Evolutionary conservation across 2,797 vertebrate species (phyloP).

Genomic region (Enteromius anoplus): DNA sequence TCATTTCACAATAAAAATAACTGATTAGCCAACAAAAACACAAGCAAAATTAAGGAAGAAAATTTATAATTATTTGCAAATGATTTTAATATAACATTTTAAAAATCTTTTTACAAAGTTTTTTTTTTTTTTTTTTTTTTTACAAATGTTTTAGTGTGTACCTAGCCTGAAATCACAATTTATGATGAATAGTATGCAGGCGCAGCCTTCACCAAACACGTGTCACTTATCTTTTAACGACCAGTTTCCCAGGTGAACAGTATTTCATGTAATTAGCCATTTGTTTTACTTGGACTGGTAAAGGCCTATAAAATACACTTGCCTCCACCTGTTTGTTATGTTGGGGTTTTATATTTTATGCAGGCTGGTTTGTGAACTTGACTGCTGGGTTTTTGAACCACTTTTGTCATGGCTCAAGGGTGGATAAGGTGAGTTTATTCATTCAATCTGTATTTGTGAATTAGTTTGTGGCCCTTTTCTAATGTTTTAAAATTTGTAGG

Average conservation of each 20-base stretch:
- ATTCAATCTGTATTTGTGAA: background rate
- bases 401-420: background rate
- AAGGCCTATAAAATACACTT: background rate
- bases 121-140: too few species aligned
- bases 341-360: fast-evolving
- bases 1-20: background rate
- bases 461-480: fast-evolving
- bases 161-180: too few species aligned
- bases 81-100: background rate
- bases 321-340: too few species aligned
- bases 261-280: background rate
- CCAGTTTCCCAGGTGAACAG: background rate
- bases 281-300: background rate
- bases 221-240: background rate
- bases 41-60: background rate
- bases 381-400: background rate
- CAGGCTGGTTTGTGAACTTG: background rate
- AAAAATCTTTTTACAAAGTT: too few species aligned
- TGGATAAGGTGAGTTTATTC: background rate
- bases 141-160: too few species aligned
- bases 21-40: background rate
- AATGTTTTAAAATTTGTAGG: background rate
- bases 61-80: background rate
- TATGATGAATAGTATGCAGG: too few species aligned
- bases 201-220: background rate